Percentiles rank a stretch among this genome's conserved stretches.
phyloP scores from a whole-genome alignment of 2,113 vertebrate genomes.

The Amblyopsis rosae region DNA sequence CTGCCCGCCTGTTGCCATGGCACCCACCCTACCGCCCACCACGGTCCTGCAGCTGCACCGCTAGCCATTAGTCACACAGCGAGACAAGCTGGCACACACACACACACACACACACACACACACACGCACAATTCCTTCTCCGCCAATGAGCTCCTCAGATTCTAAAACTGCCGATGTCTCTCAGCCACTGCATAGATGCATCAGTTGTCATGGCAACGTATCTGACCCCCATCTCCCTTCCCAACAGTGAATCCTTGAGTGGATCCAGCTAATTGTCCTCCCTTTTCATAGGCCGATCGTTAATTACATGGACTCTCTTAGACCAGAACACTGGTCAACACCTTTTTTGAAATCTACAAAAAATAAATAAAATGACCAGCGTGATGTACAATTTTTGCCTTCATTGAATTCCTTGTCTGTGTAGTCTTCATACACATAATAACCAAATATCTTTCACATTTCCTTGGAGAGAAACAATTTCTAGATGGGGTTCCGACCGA shows the following conservation, averaged over 20 bases:
- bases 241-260: conserved; percentile 46
- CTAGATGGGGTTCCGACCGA: not conserved
- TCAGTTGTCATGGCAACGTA: conserved; percentile 66
- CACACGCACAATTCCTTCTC: conserved; percentile 47
- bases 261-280: conserved; percentile 44
- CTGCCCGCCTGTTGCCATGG: conserved; percentile 60
- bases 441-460: too few relatives aligned
- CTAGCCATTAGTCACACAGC: conserved; percentile 67
- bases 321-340: not conserved
- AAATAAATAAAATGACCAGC: not conserved
- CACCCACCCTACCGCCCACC: conserved; percentile 46
- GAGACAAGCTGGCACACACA: conserved; percentile 19
- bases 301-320: not conserved
- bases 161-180: conserved; percentile 46
- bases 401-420: not conserved
- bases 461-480: conserved; percentile 15
- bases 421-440: not conserved
- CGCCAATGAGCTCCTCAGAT: conserved; percentile 56
- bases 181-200: conserved; percentile 46
- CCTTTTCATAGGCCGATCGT: conserved; percentile 35
- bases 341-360: not conserved
- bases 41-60: conserved; percentile 55
- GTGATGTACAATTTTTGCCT: not conserved
- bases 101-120: conserved; percentile 41
- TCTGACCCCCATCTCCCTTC: conserved; percentile 41